These are phyloP conservation scores for Chionis minor DNA, from an alignment of 2,113 vertebrate genomes.

Conservation along the genomic window DNA sequence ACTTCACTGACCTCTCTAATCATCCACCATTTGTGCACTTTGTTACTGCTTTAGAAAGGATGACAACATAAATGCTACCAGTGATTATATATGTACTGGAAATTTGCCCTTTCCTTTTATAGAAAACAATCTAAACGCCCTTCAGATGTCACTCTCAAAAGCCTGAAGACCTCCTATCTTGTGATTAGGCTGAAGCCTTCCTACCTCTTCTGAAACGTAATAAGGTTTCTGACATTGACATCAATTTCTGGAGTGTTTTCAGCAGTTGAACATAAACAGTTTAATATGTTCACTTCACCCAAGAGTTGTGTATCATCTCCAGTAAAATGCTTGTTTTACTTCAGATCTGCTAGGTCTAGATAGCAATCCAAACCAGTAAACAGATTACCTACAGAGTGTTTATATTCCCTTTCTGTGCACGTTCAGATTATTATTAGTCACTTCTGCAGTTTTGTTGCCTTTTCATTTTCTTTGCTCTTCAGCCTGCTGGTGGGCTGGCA, in stretches of 20 bases:
- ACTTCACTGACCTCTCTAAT: slow-evolving; percentile 65
- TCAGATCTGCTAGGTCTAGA: not conserved
- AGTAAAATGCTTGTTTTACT: not conserved
- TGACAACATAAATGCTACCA: slow-evolving; percentile 65
- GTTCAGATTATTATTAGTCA: not conserved
- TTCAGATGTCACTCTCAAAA: slow-evolving; percentile 54
- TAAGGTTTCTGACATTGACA: slow-evolving; percentile 36
- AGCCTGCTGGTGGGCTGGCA: not conserved
- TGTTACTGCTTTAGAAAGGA: slow-evolving; percentile 50
- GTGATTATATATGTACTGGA: slow-evolving; percentile 54
- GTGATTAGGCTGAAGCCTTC: slow-evolving; percentile 35
- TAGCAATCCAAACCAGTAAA: not conserved
- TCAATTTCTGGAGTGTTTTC: slow-evolving; percentile 29
- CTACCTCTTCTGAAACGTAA: slow-evolving; percentile 48
- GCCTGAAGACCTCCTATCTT: slow-evolving; percentile 33
- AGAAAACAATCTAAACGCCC: slow-evolving; percentile 50
- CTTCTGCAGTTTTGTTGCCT: not conserved
- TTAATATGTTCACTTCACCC: slow-evolving; percentile 33
- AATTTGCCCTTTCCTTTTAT: slow-evolving; percentile 63
- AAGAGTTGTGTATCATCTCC: not conserved
- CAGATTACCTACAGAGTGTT: not conserved
- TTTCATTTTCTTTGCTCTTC: not conserved
- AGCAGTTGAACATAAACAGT: slow-evolving; percentile 37
- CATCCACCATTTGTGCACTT: slow-evolving; percentile 64
- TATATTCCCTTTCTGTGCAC: not conserved